phyloP scores from a whole-genome alignment of 2,113 vertebrate species.

The Pomatostomus ruficeps region DNA sequence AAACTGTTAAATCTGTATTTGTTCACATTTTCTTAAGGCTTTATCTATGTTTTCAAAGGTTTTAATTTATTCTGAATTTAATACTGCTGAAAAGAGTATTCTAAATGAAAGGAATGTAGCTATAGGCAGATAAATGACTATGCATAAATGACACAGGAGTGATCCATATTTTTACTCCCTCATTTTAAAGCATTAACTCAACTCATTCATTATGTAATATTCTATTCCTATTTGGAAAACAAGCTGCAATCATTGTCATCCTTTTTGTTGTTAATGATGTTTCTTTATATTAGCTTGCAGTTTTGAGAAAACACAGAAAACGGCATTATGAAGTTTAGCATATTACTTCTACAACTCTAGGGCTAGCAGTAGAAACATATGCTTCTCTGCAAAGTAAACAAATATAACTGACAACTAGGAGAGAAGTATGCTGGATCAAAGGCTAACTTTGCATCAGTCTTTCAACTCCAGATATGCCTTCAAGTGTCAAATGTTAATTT shows the following conservation, averaged over 20 bases:
- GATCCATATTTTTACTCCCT: neutral
- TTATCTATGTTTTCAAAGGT: neutral
- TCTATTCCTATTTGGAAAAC: neutral
- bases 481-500: neutral
- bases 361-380: neutral
- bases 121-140: neutral
- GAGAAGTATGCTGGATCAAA: neutral
- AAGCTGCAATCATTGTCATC: neutral
- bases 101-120: neutral
- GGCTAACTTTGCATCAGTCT: neutral
- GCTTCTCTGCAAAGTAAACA: neutral
- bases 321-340: neutral
- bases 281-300: neutral
- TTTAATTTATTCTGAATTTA: slow-evolving; percentile 24
- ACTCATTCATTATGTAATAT: slow-evolving; percentile 1
- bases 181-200: neutral
- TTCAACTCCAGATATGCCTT: neutral
- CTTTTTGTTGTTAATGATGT: neutral
- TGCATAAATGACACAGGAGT: neutral
- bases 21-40: neutral
- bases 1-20: neutral
- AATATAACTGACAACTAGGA: neutral
- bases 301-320: neutral
- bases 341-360: neutral
- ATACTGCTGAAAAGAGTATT: neutral